Conservation (phyloP, 2,888 invertebrate genomes). For the Hipparchia semele region DNA sequence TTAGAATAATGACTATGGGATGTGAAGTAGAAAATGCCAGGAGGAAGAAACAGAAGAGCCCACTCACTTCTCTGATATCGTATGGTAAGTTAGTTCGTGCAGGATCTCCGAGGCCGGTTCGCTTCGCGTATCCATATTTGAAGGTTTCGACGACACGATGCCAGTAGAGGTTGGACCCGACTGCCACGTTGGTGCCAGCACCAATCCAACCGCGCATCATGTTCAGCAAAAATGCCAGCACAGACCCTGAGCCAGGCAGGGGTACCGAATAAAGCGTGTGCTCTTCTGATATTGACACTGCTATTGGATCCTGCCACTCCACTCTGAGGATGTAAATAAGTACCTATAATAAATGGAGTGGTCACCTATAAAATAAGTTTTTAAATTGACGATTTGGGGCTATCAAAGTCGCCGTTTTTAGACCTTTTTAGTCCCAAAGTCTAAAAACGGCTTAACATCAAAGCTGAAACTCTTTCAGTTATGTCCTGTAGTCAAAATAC, state of each 20-base stretch:
- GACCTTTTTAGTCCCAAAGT: no score
- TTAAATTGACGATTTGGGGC: no score
- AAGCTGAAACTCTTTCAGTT: no score
- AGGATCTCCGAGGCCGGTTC: slow-evolving; percentile 92
- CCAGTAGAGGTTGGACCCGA: slow-evolving; percentile 78
- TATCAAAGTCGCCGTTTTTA: no score
- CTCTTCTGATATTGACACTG: slow-evolving; percentile 81
- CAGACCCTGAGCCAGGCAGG: slow-evolving; percentile 92
- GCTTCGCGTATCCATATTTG: slow-evolving; percentile 95
- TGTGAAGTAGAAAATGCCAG: no score
- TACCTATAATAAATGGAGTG: no score
- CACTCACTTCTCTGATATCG: slow-evolving; percentile 56
- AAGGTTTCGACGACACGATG: slow-evolving; percentile 94
- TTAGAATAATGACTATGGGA: no score
- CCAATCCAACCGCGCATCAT: slow-evolving; percentile 85
- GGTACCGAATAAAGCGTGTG: slow-evolving; percentile 89
- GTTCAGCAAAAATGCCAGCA: slow-evolving; percentile 92
- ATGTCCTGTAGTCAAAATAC: no score
- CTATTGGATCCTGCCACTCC: slow-evolving; percentile 86
- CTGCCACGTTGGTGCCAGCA: slow-evolving; percentile 58
- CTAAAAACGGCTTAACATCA: no score
- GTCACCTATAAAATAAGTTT: no score
- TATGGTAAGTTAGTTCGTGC: slow-evolving; percentile 57
- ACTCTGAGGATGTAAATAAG: slow-evolving; percentile 61
- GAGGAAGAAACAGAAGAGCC: not conserved